Evolutionary conservation across 1,140 invertebrate genomes (phyloP), one percentile per base, ranked within the genome.

Genomic region (Oedothorax gibbosus): DNA sequence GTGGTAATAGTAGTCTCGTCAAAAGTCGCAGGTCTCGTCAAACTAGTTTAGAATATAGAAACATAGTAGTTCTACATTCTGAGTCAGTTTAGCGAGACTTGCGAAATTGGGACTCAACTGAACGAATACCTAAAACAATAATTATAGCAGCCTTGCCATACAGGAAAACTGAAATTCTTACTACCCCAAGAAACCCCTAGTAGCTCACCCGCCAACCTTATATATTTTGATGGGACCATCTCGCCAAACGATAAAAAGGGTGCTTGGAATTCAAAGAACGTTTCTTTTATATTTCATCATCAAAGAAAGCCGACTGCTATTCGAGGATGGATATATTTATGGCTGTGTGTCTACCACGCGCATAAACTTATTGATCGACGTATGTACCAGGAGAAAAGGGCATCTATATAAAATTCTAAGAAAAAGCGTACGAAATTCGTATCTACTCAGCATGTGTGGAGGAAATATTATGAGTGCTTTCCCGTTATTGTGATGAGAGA

Each of bases 221-320:
- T 57, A 56, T 75, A 21, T 75, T 75, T 75, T 75, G 72, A 75
- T 75, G 72, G 60, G 72, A 20, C 54, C 54, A 75, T 75, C 72
- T 56, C 72, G 35, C 7, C 12, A 56, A 56, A 21, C 53, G 20
- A 57, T 57, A 57, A 75, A 60, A 56, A 35, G 51, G 54, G 54
- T 75, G 72, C 54, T 75, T 75, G 72, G 72, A 75, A 75, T 75
- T 75, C 72, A 49, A 57, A 14, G 72, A 75, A 75, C 53, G 72
- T 75, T 75, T 75, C 72, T 56, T 75, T 75, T 75, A 75, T 75
- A 51, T 51, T 14, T n/a, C 6, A 51, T n/a, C 72, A 75, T 75
- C 72, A 75, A 75, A 75, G 14, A 56, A 56, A 60, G 72, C 68
- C 68, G 68, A 15, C 68, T 60, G 2, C 35, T 53, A 53, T 66